Base-by-base conservation (phyloP, 92 coral and sea anemone genomes). In the Umimayanthus chanpuru region DNA sequence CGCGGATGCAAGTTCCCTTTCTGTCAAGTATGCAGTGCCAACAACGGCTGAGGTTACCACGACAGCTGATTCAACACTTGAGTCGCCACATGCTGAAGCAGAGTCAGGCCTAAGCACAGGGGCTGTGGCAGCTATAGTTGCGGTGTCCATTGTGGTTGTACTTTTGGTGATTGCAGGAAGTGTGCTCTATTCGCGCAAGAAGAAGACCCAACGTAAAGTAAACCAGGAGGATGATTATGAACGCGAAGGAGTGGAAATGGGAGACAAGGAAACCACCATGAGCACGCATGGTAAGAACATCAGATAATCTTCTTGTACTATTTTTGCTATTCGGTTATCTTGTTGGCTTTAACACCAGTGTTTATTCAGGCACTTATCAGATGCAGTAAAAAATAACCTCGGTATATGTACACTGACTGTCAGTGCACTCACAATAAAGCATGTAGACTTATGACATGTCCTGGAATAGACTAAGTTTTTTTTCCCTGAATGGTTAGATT, bases 1-100 rank as follows among this genome's bases (percentile, higher is more conserved):
- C 36, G 96, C 88, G 12, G 92, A 90, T 64, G 73, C 92, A 0
- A 16, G 39, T 21, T 92, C 93, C 7, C 88, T 94, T 71, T 80
- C 74, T 47, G 76, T 77, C 61, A 86, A 67, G 58, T 66, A 72
- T 9, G 66, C 58, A 14, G 81, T 29, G 25, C 29, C 56, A 41
- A 61, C 86, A 26, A 67, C 93, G 16, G 21, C 75, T 9, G 30
- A 20, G 25, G 68, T 18, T 29, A 21, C 64, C 16, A 16, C 90
- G 12, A 61, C 38, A 53, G 38, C 58, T 7, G 50, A 75, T 23
- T 72, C 94, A 58, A 15, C 56, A 64, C 25, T 21, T 43, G 72
- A 18, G 20, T 20, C 74, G 6, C 39, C 16, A n/a, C 56, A 11
- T 58, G 53, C 72, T 16, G 74, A 76, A 87, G 39, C 89, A 30